These are phyloP conservation scores for Odontophorus gujanensis DNA, from an alignment of 2,113 vertebrate genomes.

Conservation along the genomic window DNA sequence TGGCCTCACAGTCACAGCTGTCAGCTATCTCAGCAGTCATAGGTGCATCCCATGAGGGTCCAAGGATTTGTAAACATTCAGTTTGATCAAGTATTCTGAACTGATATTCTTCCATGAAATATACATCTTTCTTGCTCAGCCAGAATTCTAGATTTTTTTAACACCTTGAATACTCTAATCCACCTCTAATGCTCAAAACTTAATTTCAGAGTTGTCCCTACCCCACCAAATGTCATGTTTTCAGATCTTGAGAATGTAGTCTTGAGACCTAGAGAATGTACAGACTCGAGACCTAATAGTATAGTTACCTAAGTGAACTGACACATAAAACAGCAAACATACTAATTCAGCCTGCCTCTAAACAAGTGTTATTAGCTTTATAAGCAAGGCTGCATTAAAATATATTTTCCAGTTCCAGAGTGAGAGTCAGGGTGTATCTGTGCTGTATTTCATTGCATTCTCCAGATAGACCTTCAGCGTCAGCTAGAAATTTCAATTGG, in stretches of 20 bases:
- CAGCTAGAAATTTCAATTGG: not conserved
- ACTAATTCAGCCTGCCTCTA: not conserved
- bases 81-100: not conserved
- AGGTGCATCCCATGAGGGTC: not conserved
- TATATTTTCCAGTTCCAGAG: not conserved
- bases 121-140: not conserved
- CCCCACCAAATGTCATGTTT: not conserved
- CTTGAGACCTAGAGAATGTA: not conserved
- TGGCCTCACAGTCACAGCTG: not conserved
- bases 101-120: not conserved
- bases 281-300: not conserved
- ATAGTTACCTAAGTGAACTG: not conserved
- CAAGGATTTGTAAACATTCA: not conserved
- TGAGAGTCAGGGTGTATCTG: not conserved
- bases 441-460: not conserved
- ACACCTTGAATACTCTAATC: not conserved
- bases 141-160: not conserved
- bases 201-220: not conserved
- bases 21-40: not conserved
- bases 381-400: not conserved
- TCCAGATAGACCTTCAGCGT: not conserved
- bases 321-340: not conserved
- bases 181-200: not conserved
- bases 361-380: not conserved
- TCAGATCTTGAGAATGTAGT: not conserved